Percentiles rank a stretch among this genome's conserved stretches.
Conservation (phyloP, 2,888 invertebrate species). For the Eupithecia pulchellata region DNA sequence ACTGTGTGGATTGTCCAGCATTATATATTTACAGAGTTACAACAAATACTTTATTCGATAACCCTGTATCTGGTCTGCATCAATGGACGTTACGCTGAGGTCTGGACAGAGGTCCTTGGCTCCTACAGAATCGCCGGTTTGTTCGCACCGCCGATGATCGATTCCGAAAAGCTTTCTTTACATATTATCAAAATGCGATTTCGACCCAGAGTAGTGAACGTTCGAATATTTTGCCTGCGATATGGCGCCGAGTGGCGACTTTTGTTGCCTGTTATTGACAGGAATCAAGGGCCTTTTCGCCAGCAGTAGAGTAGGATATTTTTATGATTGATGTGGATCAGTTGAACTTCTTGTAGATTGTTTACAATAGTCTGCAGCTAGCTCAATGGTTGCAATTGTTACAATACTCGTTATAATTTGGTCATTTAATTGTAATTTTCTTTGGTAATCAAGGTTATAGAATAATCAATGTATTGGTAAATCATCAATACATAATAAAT, state of each 20-base stretch:
- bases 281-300: not conserved
- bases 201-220: constrained; percentile 23
- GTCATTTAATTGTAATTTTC: too few species aligned
- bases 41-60: not conserved
- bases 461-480: too few species aligned
- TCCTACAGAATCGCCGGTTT: not conserved
- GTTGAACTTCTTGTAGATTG: too few species aligned
- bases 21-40: too few species aligned
- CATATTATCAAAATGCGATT: constrained; percentile 54
- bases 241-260: not conserved
- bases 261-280: not conserved
- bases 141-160: constrained; percentile 4
- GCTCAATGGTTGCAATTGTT: too few species aligned
- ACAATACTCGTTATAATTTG: too few species aligned
- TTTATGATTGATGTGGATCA: too few species aligned
- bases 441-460: too few species aligned
- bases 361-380: too few species aligned
- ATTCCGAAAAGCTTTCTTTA: constrained; percentile 43
- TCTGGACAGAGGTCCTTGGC: not conserved
- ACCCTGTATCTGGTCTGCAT: constrained; percentile 14
- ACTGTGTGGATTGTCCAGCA: too few species aligned
- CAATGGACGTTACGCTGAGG: constrained; percentile 5
- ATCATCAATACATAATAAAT: too few species aligned
- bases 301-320: not conserved
- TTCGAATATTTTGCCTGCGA: not conserved